A percentile compares a stretch with the other conserved stretches of the same genome.
phyloP scores from a whole-genome alignment of 1,140 invertebrate genomes.

The Hylaeus volcanicus region DNA sequence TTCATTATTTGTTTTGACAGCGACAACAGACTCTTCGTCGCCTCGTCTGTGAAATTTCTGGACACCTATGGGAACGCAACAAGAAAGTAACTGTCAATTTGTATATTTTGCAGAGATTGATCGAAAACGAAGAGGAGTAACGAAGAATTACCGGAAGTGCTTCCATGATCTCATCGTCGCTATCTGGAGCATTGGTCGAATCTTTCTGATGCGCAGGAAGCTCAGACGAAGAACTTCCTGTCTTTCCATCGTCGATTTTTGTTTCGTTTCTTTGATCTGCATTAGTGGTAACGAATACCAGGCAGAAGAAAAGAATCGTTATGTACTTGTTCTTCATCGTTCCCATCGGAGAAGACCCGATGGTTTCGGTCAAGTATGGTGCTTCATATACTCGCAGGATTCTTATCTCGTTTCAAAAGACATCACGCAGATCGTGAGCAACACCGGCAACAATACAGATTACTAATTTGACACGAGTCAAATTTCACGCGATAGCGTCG shows the following conservation, averaged over 20 bases:
- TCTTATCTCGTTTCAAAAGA: conserved; percentile 27
- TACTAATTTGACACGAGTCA: conserved; percentile 16
- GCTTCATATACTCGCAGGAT: conserved; percentile 50
- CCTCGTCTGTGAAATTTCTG: background rate
- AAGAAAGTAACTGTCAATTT: background rate
- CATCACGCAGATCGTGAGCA: conserved; percentile 55
- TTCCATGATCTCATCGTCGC: background rate
- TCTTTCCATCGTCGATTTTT: too few relatives aligned
- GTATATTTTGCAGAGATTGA: too few relatives aligned
- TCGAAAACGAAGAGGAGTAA: too few relatives aligned
- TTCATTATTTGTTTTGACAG: too few relatives aligned
- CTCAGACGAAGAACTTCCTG: background rate
- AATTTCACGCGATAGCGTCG: conserved; percentile 10
- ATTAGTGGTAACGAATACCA: background rate
- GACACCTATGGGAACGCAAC: background rate
- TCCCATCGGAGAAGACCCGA: conserved; percentile 10
- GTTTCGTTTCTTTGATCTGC: background rate
- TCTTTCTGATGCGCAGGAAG: too few relatives aligned
- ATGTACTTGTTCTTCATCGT: conserved; percentile 33
- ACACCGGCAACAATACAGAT: conserved; percentile 46
- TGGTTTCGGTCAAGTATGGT: background rate
- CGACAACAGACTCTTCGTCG: too few relatives aligned
- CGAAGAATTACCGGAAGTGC: background rate
- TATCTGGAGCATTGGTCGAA: too few relatives aligned
- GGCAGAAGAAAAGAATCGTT: background rate